Conservation (phyloP, 2,888 invertebrate species). For the Drosophila affinis region DNA sequence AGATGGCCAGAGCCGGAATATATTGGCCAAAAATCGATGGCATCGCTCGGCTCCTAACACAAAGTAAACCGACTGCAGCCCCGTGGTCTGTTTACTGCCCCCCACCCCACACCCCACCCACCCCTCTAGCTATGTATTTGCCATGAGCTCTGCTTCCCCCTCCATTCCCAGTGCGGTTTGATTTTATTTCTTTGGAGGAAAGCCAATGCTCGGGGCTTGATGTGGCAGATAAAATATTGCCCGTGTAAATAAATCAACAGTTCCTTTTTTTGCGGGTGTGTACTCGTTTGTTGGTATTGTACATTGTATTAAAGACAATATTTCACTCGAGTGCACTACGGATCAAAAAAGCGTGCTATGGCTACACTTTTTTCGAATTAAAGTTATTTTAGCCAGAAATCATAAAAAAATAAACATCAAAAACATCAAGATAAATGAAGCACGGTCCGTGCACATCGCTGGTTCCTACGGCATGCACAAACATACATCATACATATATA, state of each 20-base stretch:
- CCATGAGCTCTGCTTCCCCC: conserved; percentile 24
- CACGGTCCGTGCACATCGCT: not conserved
- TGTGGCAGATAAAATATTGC: conserved; percentile 46
- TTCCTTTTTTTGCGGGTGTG: not conserved
- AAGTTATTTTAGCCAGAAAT: not conserved
- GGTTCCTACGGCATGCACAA: too few relatives aligned
- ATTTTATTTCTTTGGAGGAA: not conserved
- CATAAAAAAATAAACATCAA: not conserved
- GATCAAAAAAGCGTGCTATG: conserved; percentile 13
- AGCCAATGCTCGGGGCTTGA: conserved; percentile 26
- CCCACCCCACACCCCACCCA: conserved; percentile 11
- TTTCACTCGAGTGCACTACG: conserved; percentile 1
- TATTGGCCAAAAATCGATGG: conserved; percentile 40
- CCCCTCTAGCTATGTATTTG: conserved; percentile 16
- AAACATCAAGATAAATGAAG: not conserved
- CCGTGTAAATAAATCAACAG: conserved; percentile 42
- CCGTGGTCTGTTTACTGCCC: conserved; percentile 39
- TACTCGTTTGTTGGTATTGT: conserved; percentile 17
- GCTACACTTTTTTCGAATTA: conserved; percentile 7
- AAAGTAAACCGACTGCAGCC: conserved; percentile 37
- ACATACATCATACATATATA: not conserved
- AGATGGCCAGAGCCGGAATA: conserved; percentile 3
- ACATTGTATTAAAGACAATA: conserved; percentile 25
- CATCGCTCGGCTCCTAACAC: not conserved
- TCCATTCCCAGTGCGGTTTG: conserved; percentile 9